A percentile compares a stretch with the other conserved stretches of the same genome.
These are phyloP conservation scores for Megaustenia siamemsis DNA, from an alignment of 2,888 invertebrate species.

Conservation along the genomic window DNA sequence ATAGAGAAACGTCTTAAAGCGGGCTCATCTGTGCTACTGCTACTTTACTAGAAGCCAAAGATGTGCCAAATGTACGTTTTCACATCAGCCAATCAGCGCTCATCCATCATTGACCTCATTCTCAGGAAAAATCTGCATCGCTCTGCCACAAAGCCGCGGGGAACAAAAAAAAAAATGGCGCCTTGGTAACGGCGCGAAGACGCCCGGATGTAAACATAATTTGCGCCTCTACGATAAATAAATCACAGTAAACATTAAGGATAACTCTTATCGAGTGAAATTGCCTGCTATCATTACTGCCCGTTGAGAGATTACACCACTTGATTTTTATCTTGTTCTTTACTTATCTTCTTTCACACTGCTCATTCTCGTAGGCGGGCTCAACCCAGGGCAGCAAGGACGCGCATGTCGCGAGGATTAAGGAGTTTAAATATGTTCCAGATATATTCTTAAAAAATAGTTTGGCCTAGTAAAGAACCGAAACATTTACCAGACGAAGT, in stretches of 20 bases:
- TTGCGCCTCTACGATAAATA: not conserved
- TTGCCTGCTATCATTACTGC: not conserved
- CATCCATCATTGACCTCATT: not conserved
- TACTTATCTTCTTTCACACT: no score
- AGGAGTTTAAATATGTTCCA: no score
- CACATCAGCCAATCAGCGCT: not conserved
- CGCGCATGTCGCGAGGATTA: no score
- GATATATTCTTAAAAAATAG: no score
- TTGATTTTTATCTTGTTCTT: no score
- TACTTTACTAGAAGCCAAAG: not conserved
- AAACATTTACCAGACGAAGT: no score
- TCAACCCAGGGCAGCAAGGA: no score
- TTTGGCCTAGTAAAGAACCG: no score
- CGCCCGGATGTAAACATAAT: slow-evolving; percentile 10
- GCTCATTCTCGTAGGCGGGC: no score
- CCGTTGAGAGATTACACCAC: not conserved
- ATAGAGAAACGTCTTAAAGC: no score
- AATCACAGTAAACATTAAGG: slow-evolving; percentile 19
- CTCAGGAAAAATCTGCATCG: slow-evolving; percentile 7
- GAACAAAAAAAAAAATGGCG: not conserved
- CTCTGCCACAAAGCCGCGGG: not conserved
- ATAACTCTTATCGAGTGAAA: not conserved
- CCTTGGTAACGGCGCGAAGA: not conserved
- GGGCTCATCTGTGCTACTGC: not conserved
- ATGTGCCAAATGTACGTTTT: not conserved